Conservation (phyloP, 2,888 invertebrate species). For the Cyclophora albipunctata region DNA sequence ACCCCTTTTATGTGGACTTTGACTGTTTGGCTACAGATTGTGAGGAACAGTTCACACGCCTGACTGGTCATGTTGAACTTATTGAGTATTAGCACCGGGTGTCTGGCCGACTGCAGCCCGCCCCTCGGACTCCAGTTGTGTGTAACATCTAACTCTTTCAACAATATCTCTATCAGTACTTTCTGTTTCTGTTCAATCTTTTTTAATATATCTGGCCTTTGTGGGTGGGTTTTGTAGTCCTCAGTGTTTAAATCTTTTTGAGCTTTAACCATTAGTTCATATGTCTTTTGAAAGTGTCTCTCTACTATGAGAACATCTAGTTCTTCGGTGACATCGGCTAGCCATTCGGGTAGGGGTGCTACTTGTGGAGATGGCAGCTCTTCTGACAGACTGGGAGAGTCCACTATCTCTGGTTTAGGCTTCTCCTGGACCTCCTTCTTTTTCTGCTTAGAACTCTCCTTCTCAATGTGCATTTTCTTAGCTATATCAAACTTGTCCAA, state of each 20-base stretch:
- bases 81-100: slow-evolving; percentile 89
- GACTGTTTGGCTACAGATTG: slow-evolving; percentile 86
- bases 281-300: slow-evolving; percentile 95
- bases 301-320: slow-evolving; percentile 96
- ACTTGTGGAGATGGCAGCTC: slow-evolving; percentile 60
- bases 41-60: slow-evolving; percentile 88
- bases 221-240: slow-evolving; percentile 57
- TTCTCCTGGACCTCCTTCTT: slow-evolving; percentile 61
- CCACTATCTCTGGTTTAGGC: slow-evolving; percentile 52
- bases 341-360: slow-evolving; percentile 84
- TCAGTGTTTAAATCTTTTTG: slow-evolving; percentile 55
- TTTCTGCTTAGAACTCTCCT: slow-evolving; percentile 76
- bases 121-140: slow-evolving; percentile 94
- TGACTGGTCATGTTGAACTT: slow-evolving; percentile 80
- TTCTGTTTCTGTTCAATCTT: slow-evolving; percentile 83
- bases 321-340: slow-evolving; percentile 93
- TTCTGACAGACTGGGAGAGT: slow-evolving; percentile 67
- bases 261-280: slow-evolving; percentile 81
- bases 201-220: slow-evolving; percentile 53
- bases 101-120: slow-evolving; percentile 87
- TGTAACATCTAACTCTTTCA: slow-evolving; percentile 91
- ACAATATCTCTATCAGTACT: slow-evolving; percentile 88
- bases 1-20: slow-evolving; percentile 88
- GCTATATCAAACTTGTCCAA: slow-evolving; percentile 93
- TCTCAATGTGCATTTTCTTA: slow-evolving; percentile 84